phyloP scores from a whole-genome alignment of 2,797 vertebrate species.

The Poecilia gillii region DNA sequence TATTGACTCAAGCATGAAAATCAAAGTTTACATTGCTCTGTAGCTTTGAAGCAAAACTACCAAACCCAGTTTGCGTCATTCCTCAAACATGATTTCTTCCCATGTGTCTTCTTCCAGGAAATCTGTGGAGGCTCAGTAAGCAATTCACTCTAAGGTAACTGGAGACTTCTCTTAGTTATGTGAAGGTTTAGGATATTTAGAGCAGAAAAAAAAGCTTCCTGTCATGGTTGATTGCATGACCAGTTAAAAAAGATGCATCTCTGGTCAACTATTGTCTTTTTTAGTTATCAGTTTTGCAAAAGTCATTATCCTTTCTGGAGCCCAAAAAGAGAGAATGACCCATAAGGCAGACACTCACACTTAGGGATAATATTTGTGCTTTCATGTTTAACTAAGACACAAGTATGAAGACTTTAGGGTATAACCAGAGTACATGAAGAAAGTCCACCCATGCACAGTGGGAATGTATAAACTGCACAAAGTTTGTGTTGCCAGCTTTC shows the following conservation, averaged over 20 bases:
- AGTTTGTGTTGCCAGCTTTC: background rate
- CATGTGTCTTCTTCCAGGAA: background rate
- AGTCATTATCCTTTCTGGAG: background rate
- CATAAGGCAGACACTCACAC: background rate
- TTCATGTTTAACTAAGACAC: background rate
- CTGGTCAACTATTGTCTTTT: background rate
- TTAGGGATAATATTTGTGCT: background rate
- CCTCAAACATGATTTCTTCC: background rate
- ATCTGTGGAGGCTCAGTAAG: background rate
- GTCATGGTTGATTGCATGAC: background rate
- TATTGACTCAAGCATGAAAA: background rate
- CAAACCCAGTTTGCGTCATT: background rate
- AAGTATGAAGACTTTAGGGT: background rate
- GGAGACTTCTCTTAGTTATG: background rate
- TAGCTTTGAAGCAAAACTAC: background rate
- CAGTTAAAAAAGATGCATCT: background rate
- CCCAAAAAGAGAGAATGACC: background rate
- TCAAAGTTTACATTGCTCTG: background rate
- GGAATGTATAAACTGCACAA: background rate
- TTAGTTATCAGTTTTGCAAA: background rate
- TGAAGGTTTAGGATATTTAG: background rate
- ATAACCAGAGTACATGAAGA: background rate
- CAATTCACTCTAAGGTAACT: background rate
- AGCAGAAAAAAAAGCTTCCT: too few species aligned
- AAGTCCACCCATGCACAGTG: background rate